Conservation (phyloP, 2,113 vertebrate species). For the Chinchilla lanigera region DNA sequence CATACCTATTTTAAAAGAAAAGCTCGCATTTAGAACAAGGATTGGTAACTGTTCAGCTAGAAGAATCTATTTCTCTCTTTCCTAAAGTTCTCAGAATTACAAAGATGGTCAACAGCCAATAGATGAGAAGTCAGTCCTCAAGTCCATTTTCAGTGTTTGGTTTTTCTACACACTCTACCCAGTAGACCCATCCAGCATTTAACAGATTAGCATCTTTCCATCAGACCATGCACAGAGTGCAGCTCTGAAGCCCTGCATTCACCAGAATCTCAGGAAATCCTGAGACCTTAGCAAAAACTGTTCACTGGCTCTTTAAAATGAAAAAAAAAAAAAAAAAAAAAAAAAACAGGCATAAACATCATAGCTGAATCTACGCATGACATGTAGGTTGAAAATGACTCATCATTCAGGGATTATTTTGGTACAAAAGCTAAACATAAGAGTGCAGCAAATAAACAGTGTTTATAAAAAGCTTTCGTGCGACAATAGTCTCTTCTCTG, state of each 20-base stretch:
- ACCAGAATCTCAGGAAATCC: not conserved
- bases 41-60: not conserved
- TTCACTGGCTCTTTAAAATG: constrained; percentile 14
- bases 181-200: not conserved
- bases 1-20: not conserved
- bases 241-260: not conserved
- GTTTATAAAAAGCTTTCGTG: constrained; percentile 49
- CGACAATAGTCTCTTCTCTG: not conserved
- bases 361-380: not conserved
- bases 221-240: not conserved
- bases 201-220: not conserved
- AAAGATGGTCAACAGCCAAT: not conserved
- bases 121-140: not conserved
- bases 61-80: not conserved
- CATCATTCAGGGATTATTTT: constrained; percentile 63
- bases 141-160: not conserved
- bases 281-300: not conserved
- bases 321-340: not conserved
- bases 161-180: not conserved
- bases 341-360: not conserved
- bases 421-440: constrained; percentile 65
- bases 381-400: constrained; percentile 59
- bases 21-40: not conserved
- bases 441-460: constrained; percentile 65
- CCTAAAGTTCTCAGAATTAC: not conserved